These are phyloP conservation scores for Drosophila bocqueti DNA, from an alignment of 1,140 invertebrate genomes.

Conservation along the genomic window DNA sequence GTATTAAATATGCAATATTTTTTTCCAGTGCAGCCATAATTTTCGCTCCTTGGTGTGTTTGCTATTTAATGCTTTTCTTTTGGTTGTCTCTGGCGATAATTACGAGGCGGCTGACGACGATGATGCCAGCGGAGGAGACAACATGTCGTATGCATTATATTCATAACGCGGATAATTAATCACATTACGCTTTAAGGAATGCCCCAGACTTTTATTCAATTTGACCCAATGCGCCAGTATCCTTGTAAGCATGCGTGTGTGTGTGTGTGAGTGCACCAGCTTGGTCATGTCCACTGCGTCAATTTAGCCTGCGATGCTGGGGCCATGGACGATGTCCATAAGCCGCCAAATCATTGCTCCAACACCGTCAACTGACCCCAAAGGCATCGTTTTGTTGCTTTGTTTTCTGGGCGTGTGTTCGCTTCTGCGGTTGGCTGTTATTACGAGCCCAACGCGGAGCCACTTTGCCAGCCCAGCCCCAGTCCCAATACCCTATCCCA, in stretches of 20 bases:
- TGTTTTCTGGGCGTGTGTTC: conserved; percentile 28
- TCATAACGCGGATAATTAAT: conserved; percentile 73
- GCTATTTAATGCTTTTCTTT: conserved; percentile 13
- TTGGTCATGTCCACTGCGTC: conserved; percentile 47
- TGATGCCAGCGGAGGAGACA: conserved; percentile 45
- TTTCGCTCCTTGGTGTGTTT: conserved; percentile 2
- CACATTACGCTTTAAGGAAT: conserved; percentile 57
- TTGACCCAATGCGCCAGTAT: conserved; percentile 46
- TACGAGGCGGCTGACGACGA: conserved; percentile 39
- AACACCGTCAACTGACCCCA: conserved; percentile 62
- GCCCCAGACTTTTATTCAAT: conserved; percentile 62
- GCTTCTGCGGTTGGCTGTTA: conserved; percentile 58
- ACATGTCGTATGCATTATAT: conserved; percentile 67
- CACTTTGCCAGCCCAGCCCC: conserved; percentile 25
- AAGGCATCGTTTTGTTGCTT: conserved; percentile 49
- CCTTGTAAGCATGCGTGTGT: conserved; percentile 1
- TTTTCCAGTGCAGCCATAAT: conserved; percentile 19
- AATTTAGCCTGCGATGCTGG: conserved; percentile 38
- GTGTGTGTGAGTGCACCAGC: conserved; percentile 5
- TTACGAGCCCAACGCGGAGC: conserved; percentile 51
- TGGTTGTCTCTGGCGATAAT: conserved; percentile 50
- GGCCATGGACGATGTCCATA: conserved; percentile 37
- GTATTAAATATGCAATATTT: not conserved
- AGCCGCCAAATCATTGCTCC: conserved; percentile 45
- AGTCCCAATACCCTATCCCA: not conserved